phyloP scores from a whole-genome alignment of 2,113 vertebrate species.

The Onychostoma macrolepis region DNA sequence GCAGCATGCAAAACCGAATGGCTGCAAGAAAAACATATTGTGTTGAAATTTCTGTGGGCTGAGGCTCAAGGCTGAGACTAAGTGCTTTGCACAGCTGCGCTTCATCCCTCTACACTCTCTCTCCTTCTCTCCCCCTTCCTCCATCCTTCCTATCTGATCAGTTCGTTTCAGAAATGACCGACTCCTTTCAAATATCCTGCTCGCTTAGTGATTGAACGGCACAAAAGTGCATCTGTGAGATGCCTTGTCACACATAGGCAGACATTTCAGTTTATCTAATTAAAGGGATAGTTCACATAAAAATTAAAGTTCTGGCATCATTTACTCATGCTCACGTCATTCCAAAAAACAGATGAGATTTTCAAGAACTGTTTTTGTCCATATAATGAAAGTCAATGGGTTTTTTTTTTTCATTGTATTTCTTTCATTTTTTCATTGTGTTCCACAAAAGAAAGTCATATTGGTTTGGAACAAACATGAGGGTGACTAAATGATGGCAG shows the following conservation, averaged over 20 bases:
- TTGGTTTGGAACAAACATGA: neutral
- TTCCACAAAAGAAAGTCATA: neutral
- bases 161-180: constrained; percentile 30
- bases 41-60: constrained; percentile 55
- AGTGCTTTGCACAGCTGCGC: constrained; percentile 51
- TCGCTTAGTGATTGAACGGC: neutral
- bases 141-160: constrained; percentile 18
- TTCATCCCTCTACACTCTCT: constrained; percentile 45
- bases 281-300: neutral
- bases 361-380: neutral
- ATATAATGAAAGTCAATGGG: neutral
- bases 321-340: neutral
- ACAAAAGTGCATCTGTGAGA: neutral
- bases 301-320: neutral
- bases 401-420: neutral
- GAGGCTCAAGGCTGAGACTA: constrained; percentile 54
- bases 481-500: neutral
- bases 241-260: neutral
- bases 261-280: neutral
- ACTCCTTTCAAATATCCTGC: constrained; percentile 7
- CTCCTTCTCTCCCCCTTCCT: constrained; percentile 3
- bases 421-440: neutral
- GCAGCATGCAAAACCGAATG: constrained; percentile 49
- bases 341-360: neutral
- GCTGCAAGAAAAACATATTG: constrained; percentile 49